phyloP scores from a whole-genome alignment of 1,140 invertebrate genomes.

The Homarus americanus region DNA sequence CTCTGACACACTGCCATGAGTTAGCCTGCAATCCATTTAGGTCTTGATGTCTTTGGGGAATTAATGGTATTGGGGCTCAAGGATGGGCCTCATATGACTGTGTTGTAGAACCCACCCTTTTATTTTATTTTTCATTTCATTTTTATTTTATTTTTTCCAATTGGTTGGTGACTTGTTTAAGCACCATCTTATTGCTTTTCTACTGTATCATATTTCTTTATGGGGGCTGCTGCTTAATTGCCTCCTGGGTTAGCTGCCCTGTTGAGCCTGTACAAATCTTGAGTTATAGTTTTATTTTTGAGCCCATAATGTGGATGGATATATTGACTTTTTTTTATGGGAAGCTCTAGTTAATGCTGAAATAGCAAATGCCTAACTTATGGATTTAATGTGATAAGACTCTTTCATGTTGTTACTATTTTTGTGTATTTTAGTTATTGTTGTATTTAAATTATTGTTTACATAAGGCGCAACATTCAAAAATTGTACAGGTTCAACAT shows the following conservation, averaged over 20 bases:
- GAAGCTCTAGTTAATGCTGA: not conserved
- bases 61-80: conserved; percentile 32
- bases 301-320: not conserved
- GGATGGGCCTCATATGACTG: conserved; percentile 25
- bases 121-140: conserved; percentile 39
- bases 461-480: conserved; percentile 26
- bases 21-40: conserved; percentile 56
- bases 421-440: not conserved
- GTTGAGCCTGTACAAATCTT: conserved; percentile 51
- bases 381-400: conserved; percentile 1
- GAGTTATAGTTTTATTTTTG: conserved; percentile 8
- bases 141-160: conserved; percentile 39
- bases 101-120: conserved; percentile 61
- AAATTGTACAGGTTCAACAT: conserved; percentile 44
- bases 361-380: not conserved
- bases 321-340: not conserved
- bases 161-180: conserved; percentile 34
- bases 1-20: conserved; percentile 51
- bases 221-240: conserved; percentile 46
- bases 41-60: conserved; percentile 52
- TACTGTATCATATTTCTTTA: conserved; percentile 44
- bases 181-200: conserved; percentile 39
- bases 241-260: conserved; percentile 24
- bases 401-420: not conserved
- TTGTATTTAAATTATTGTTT: conserved; percentile 7